phyloP scores from a whole-genome alignment of 2,888 invertebrate genomes.

The Caenorhabditis drosophilae region DNA sequence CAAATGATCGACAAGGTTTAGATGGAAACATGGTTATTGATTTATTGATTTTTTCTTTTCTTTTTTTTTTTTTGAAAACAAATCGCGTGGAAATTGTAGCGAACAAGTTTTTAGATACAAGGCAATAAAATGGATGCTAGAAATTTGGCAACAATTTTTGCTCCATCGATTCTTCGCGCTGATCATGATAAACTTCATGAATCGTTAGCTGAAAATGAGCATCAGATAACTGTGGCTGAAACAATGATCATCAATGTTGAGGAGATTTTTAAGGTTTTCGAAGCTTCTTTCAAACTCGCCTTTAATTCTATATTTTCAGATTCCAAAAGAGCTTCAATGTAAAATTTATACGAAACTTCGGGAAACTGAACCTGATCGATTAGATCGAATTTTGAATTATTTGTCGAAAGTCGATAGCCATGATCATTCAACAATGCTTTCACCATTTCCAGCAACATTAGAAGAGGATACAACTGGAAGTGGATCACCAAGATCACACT shows the following conservation, averaged over 20 bases:
- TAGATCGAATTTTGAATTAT: constrained; percentile 75
- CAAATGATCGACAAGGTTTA: constrained; percentile 76
- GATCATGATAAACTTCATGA: constrained; percentile 43
- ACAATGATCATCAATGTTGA: constrained; percentile 82
- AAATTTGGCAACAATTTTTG: constrained; percentile 89
- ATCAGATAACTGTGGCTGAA: constrained; percentile 85
- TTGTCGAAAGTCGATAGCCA: constrained; percentile 41
- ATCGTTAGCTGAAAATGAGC: constrained; percentile 72
- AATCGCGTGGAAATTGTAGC: not conserved
- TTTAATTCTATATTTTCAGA: too few relatives aligned
- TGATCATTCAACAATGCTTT: constrained; percentile 29
- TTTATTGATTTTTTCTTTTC: too few relatives aligned
- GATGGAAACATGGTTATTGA: constrained; percentile 65
- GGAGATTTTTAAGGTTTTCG: constrained; percentile 77
- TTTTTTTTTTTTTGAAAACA: not conserved
- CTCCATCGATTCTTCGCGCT: constrained; percentile 87
- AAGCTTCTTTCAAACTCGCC: not conserved
- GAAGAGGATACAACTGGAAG: constrained; percentile 47
- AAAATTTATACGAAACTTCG: constrained; percentile 85
- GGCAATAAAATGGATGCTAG: constrained; percentile 94
- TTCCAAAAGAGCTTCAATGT: constrained; percentile 83
- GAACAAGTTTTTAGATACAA: constrained; percentile 64
- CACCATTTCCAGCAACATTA: constrained; percentile 46
- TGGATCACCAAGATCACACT: constrained; percentile 17
- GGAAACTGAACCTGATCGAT: constrained; percentile 82